Base-by-base conservation (phyloP, 2,888 invertebrate species). In the Catocala sponsa region DNA sequence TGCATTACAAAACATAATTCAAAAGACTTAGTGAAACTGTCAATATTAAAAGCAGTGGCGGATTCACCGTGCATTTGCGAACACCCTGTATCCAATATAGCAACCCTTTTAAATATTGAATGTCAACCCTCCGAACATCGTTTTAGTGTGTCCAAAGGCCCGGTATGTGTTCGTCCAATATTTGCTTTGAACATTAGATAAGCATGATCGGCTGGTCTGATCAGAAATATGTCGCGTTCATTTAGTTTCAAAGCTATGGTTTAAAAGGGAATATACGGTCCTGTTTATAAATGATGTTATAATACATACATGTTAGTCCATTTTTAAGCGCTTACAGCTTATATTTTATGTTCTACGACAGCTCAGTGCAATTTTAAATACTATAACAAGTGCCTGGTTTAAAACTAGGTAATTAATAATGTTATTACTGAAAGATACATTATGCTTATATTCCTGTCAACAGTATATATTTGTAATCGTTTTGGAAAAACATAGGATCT, bases 161-260 rank as follows among this genome's bases (percentile, higher is more conserved):
- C 53, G 84, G 88, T 85, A 90, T 89, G 83, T 82, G 84, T 75
- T 79, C 76, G 65, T 69, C 68, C 83, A 91, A 89, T 89, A 89
- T 90, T 90, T 87, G 83, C 78, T 69, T 72, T 68, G 65, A 67
- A 73, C 67, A 82, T 88, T 85, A 86, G 87, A 83, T 80, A 80
- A 79, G 76, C 82, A 77, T 79, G 84, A 83, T 79, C 83, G 81
- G 74, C 76, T 78, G 59, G 52, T 70, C 48, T 77, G 68, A 74
- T 70, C 74, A 52, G 81, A 65, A 76, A 83, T 82, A 78, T 77
- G 78, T 75, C 68, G 59, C 57, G 62, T 75, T 65, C 56, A 72
- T 65, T 72, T 59, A 25, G 68, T 61, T 5, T 50, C n/a, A 50
- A 50, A 35, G 33, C 35, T 35, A 5, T 25, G 48, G 33, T 38